Conservation (phyloP, 35 echinoderm and acorn worm genomes). For the Lytechinus variegatus region DNA sequence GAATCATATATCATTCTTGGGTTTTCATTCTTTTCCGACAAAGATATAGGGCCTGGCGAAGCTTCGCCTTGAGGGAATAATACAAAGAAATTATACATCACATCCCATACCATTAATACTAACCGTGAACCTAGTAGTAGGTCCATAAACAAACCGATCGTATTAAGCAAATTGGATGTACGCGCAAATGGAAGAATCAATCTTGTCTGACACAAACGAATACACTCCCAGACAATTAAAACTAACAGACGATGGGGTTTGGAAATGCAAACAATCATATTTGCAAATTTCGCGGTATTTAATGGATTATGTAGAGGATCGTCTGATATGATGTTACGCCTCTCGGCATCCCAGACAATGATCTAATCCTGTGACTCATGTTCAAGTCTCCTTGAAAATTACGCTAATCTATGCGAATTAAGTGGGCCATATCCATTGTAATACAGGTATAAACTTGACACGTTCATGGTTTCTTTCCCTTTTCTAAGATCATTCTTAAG, state of each 20-base stretch:
- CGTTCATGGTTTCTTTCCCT: background rate
- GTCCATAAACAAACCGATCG: background rate
- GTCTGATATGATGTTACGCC: background rate
- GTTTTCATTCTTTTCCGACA: background rate
- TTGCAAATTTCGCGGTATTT: background rate
- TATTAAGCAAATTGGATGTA: slow-evolving; percentile 3
- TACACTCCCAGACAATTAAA: background rate
- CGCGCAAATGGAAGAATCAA: background rate
- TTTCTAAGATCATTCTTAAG: background rate
- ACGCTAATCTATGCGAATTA: background rate
- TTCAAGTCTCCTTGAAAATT: background rate
- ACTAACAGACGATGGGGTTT: background rate
- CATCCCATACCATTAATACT: background rate
- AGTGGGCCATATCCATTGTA: background rate
- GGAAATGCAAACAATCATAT: background rate
- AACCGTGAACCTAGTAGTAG: background rate
- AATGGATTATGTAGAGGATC: background rate
- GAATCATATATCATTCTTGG: background rate
- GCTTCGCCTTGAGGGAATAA: background rate
- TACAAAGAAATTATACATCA: background rate
- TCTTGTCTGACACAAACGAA: background rate
- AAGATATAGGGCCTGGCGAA: background rate
- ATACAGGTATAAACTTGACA: background rate
- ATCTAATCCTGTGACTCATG: background rate
- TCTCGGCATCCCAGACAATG: background rate